Percentiles rank a stretch among this genome's conserved stretches.
These are phyloP conservation scores for Rhagophthalmus giganteus DNA, from an alignment of 2,888 invertebrate genomes.

Conservation along the genomic window DNA sequence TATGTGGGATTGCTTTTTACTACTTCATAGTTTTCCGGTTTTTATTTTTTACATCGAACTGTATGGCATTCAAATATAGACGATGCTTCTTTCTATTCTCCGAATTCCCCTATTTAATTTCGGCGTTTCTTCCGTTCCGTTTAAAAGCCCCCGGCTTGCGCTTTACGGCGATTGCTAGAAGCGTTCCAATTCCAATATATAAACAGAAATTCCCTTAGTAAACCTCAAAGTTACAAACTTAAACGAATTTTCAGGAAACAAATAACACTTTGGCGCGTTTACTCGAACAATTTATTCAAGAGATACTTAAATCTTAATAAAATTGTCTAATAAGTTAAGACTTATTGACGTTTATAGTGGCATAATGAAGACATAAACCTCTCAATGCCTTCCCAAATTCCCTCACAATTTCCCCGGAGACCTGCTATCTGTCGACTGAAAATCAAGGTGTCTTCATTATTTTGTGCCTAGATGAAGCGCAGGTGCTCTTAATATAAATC, in stretches of 20 bases:
- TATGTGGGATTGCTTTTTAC: neutral
- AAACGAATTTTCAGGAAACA: conserved; percentile 15
- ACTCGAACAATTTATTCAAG: conserved; percentile 20
- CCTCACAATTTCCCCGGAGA: conserved; percentile 41
- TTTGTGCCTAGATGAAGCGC: conserved; percentile 14
- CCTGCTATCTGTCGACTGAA: conserved; percentile 32
- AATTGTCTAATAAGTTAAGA: conserved; percentile 40
- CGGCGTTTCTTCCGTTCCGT: neutral
- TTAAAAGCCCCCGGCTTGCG: neutral
- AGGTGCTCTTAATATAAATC: conserved; percentile 30
- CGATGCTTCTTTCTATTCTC: neutral
- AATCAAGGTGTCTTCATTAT: conserved; percentile 28
- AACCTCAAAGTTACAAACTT: conserved; percentile 13
- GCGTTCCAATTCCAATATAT: conserved; percentile 13
- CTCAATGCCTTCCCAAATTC: conserved; percentile 41
- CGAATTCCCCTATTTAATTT: neutral
- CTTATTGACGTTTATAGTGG: conserved; percentile 47
- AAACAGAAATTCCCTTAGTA: conserved; percentile 11
- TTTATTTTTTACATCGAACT: neutral
- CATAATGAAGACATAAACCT: conserved; percentile 48
- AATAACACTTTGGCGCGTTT: conserved; percentile 13
- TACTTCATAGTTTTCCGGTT: neutral
- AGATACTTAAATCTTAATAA: conserved; percentile 31
- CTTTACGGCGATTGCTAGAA: conserved; percentile 6
- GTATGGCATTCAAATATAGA: neutral